Evolutionary conservation across 2,797 vertebrate species (phyloP).

Genomic region (Gymnocypris eckloni): DNA sequence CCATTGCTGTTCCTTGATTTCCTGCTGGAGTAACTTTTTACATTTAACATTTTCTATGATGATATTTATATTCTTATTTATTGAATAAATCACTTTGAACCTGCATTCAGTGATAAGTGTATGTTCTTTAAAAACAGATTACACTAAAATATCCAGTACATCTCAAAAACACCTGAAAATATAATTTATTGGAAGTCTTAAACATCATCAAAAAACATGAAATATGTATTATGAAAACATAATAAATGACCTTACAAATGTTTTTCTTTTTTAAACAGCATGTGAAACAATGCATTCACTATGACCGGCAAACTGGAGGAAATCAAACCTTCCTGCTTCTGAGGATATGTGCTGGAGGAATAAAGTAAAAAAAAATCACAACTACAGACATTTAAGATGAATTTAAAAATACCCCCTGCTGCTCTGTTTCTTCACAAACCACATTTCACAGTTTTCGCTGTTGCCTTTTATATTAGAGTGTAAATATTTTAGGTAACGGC

Average conservation of each 20-base stretch:
- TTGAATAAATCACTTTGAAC: neutral
- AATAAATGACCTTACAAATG: slow-evolving; percentile 21
- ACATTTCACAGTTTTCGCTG: neutral
- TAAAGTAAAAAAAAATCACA: slow-evolving; percentile 1
- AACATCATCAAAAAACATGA: neutral
- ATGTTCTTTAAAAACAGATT: neutral
- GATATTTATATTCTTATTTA: neutral
- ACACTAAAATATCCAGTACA: neutral
- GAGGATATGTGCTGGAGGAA: slow-evolving; percentile 18
- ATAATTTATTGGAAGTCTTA: neutral
- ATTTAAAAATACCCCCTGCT: neutral
- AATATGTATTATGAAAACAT: slow-evolving; percentile 3
- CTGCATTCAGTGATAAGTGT: neutral
- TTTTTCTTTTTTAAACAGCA: slow-evolving; percentile 18
- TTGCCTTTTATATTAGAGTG: slow-evolving; percentile 15
- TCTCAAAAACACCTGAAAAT: neutral
- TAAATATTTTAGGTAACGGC: slow-evolving; percentile 24
- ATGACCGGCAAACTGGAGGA: neutral
- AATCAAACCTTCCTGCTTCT: slow-evolving; percentile 27
- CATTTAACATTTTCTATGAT: neutral
- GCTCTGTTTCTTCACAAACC: slow-evolving; percentile 1
- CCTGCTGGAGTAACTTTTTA: neutral
- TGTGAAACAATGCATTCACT: slow-evolving; percentile 18
- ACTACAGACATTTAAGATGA: neutral
- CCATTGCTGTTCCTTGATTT: neutral